A percentile compares a stretch with the other conserved stretches of the same genome.
phyloP scores from a whole-genome alignment of 2,888 invertebrate species.

The Andrena flavipes region DNA sequence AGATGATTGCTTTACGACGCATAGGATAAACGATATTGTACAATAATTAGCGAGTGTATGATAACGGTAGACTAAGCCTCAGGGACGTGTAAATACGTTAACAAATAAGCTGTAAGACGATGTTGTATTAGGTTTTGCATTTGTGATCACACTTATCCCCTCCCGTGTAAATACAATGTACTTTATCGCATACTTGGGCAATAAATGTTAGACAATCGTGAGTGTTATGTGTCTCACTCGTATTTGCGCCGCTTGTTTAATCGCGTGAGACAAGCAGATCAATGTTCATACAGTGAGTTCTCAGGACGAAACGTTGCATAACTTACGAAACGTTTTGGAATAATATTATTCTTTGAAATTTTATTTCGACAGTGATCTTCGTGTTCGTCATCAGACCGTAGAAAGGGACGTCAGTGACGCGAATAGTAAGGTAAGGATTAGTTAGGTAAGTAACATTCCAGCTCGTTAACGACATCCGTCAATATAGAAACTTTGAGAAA shows the following conservation, averaged over 20 bases:
- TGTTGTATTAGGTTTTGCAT: slow-evolving; percentile 78
- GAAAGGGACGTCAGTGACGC: no score
- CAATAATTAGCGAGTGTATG: slow-evolving; percentile 71
- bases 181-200: slow-evolving; percentile 76
- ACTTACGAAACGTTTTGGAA: no score
- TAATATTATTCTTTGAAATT: no score
- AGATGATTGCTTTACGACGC: slow-evolving; percentile 62
- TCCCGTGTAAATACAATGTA: slow-evolving; percentile 78
- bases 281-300: no score
- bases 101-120: slow-evolving; percentile 75
- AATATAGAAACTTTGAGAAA: no score
- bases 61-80: slow-evolving; percentile 77
- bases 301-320: no score
- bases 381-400: no score
- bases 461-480: no score
- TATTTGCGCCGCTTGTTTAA: neutral
- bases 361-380: no score
- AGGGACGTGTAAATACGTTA: slow-evolving; percentile 80
- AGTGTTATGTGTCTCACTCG: neutral
- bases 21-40: slow-evolving; percentile 71
- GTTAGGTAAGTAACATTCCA: no score
- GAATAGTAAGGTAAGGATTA: no score
- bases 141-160: slow-evolving; percentile 68
- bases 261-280: no score
- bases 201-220: slow-evolving; percentile 81